These are phyloP conservation scores for Danionella cerebrum DNA, from an alignment of 2,113 vertebrate genomes.

Conservation along the genomic window DNA sequence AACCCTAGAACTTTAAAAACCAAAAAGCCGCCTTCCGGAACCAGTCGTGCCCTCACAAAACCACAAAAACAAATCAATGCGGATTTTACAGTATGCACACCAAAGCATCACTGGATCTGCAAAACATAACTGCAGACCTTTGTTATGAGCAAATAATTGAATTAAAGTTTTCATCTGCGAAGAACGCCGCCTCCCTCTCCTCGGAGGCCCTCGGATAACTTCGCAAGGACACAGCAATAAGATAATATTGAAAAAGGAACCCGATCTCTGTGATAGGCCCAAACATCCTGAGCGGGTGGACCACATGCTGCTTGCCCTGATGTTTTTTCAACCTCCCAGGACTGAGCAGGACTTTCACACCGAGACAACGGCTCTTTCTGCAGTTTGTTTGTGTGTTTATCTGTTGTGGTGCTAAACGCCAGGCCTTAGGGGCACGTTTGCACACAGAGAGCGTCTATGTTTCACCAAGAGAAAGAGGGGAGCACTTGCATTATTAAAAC, in stretches of 20 bases:
- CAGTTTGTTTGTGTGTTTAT: constrained; percentile 29
- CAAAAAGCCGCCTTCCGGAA: background rate
- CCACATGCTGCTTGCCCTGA: constrained; percentile 1
- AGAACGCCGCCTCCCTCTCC: background rate
- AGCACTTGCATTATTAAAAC: no score
- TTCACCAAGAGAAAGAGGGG: constrained; percentile 20
- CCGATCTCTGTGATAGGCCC: constrained; percentile 24
- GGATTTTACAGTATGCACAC: background rate
- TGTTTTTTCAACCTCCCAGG: constrained; percentile 40
- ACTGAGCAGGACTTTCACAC: constrained; percentile 13
- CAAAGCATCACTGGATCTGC: constrained; percentile 7
- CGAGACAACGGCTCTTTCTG: constrained; percentile 39
- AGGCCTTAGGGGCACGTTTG: constrained; percentile 11
- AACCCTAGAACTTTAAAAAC: background rate
- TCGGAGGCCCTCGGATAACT: constrained; percentile 11
- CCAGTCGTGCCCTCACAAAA: background rate
- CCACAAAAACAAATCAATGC: constrained; percentile 1
- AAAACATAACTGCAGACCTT: constrained; percentile 19
- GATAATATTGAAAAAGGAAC: constrained; percentile 43
- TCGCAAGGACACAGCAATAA: constrained; percentile 13
- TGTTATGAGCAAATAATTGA: constrained; percentile 32
- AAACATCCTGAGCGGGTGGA: constrained; percentile 28
- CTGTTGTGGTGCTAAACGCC: constrained; percentile 19
- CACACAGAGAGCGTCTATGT: constrained; percentile 10
- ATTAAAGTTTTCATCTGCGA: constrained; percentile 27